Base-by-base conservation (phyloP, 2,888 invertebrate genomes). In the Callosobruchus maculatus region DNA sequence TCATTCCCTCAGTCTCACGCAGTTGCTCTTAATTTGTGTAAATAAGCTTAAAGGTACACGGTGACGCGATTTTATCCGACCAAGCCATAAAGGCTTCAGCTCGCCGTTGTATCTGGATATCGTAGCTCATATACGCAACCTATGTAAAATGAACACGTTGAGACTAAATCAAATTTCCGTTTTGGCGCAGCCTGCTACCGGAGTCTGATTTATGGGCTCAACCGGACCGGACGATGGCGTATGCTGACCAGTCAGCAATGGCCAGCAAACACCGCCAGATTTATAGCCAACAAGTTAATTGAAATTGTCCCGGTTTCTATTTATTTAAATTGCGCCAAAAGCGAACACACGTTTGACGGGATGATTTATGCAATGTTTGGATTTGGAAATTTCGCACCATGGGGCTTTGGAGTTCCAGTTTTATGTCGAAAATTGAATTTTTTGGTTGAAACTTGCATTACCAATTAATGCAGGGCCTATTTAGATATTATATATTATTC, bases 251-350 rank as follows among this genome's bases (percentile, higher is more conserved):
- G 49, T 49, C 49, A 49, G 70, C 71, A 71, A 72, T 71, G 74
- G 74, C 72, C 71, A 74, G 72, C 74, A 72, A 74, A 74, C 71
- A 30, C 70, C 70, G 67, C 67, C 74, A 67, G 74, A 74, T 74
- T 74, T 74, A 74, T 72, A 22, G 68, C 74, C 7, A 31, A 31
- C 67, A 20, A 21, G 72, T 74, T 74, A 74, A 74, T 74, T 74
- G 74, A 74, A 74, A 74, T 70, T 21, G 72, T 70, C 72, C 70
- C 68, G 71, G 72, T 21, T n/a, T 67, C 26, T 66, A 70, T 74
- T 74, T 74, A 67, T 72, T 72, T 72, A 74, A 74, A 72, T 74
- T 49, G 49, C 49, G 18, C 49, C 49, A 49, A 49, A 49, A 7
- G 49, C 49, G 49, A 49, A 49, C 13, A 49, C 13, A 18, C 49